Evolutionary conservation across 2,888 invertebrate genomes (phyloP).

Genomic region (Lordiphosa andalusiaca): DNA sequence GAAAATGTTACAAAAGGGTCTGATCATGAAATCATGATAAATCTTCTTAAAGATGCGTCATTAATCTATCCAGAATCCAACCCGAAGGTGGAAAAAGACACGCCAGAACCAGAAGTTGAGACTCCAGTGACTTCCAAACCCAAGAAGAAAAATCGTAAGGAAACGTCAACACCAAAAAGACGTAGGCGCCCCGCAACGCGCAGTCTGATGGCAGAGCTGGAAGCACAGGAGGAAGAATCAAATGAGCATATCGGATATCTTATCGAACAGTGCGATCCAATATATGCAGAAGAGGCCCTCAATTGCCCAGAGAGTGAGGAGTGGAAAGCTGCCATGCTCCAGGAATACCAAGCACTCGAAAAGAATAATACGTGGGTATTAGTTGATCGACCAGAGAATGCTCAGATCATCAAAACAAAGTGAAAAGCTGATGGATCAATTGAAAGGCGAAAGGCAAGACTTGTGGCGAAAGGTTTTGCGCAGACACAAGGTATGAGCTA

Average conservation of each 20-base stretch:
- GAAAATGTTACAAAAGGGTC: too few species aligned
- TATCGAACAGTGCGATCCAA: background rate
- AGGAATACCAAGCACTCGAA: constrained; percentile 10
- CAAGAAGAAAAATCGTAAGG: too few species aligned
- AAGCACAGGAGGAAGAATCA: background rate
- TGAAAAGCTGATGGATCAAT: constrained; percentile 13
- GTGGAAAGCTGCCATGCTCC: constrained; percentile 11
- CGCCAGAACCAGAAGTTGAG: too few species aligned
- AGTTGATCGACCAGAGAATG: constrained; percentile 7
- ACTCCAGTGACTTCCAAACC: too few species aligned
- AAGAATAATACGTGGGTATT: constrained; percentile 18
- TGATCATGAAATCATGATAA: too few species aligned
- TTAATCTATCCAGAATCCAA: too few species aligned
- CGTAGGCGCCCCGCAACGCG: too few species aligned
- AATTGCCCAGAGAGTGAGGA: constrained; percentile 3
- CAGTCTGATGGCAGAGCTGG: too few species aligned
- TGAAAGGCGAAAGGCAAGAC: constrained; percentile 9
- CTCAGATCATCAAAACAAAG: constrained; percentile 11
- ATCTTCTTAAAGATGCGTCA: too few species aligned
- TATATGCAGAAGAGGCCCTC: background rate
- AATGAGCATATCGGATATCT: background rate
- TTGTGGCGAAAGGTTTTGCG: background rate
- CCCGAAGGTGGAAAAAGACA: too few species aligned
- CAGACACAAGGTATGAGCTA: too few species aligned
- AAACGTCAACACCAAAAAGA: too few species aligned